phyloP scores from a whole-genome alignment of 2,888 invertebrate genomes.

The Lucinisca nassula region DNA sequence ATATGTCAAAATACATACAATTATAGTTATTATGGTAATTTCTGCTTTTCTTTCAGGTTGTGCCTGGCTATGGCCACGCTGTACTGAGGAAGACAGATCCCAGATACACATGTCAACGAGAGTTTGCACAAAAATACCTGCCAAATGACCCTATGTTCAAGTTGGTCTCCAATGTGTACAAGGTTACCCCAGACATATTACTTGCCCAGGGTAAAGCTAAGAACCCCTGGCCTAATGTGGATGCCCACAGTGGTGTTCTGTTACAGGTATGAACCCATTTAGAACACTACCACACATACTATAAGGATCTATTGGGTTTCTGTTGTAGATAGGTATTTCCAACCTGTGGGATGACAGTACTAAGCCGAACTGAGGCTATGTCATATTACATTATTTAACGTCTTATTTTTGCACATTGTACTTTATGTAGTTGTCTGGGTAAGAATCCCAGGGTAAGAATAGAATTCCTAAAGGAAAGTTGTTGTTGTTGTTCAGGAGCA shows the following conservation, averaged over 20 bases:
- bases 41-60: slow-evolving; percentile 90
- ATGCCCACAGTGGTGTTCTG: slow-evolving; percentile 98
- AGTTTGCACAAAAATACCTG: slow-evolving; percentile 97
- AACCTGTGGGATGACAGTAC: too few relatives aligned
- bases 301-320: too few relatives aligned
- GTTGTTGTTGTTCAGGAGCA: too few relatives aligned
- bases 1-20: too few relatives aligned
- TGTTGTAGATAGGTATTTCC: too few relatives aligned
- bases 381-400: too few relatives aligned
- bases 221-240: slow-evolving; percentile 99
- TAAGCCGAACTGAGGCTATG: too few relatives aligned
- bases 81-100: slow-evolving; percentile 98
- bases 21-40: too few relatives aligned
- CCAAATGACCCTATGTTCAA: slow-evolving; percentile 97
- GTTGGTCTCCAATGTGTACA: slow-evolving; percentile 96
- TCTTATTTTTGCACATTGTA: background rate
- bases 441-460: too few relatives aligned
- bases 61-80: slow-evolving; percentile 98
- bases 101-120: slow-evolving; percentile 97
- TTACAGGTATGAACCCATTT: slow-evolving; percentile 95
- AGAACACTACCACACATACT: too few relatives aligned
- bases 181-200: slow-evolving; percentile 97
- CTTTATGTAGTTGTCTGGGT: too few relatives aligned
- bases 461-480: too few relatives aligned
- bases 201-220: slow-evolving; percentile 98